Evolutionary conservation across 2,797 vertebrate species (phyloP).

Genomic region (Hoplostethus atlanticus): DNA sequence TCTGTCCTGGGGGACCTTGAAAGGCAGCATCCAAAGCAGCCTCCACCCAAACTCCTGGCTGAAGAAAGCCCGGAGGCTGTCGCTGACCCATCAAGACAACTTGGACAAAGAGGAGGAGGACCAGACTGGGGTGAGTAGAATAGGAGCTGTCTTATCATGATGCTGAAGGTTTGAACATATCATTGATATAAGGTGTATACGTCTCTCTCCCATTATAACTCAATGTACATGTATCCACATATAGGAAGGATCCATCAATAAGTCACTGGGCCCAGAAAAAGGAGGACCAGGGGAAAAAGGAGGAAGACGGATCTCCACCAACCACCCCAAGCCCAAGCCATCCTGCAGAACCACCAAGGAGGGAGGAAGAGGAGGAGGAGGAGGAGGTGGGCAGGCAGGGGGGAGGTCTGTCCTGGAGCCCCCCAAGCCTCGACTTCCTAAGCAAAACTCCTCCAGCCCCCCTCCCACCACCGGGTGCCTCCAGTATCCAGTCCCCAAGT

Average conservation of each 20-base stretch:
- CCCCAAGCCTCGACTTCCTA: neutral
- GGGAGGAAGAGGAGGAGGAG: neutral
- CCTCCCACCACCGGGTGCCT: conserved; percentile 68
- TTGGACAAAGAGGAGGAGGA: conserved; percentile 71
- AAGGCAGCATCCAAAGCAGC: conserved; percentile 61
- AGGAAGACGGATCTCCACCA: conserved; percentile 3
- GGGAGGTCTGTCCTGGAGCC: conserved; percentile 14
- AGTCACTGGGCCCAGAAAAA: conserved; percentile 14
- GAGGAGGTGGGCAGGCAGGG: neutral
- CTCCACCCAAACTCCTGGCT: conserved; percentile 89
- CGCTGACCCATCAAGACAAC: conserved; percentile 83
- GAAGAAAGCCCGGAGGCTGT: conserved; percentile 83
- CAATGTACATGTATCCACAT: neutral
- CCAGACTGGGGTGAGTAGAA: conserved; percentile 45
- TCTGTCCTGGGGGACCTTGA: conserved; percentile 54
- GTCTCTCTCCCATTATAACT: no score
- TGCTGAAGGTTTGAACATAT: no score
- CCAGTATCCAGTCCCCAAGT: conserved; percentile 29
- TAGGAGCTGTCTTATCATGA: neutral
- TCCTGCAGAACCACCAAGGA: conserved; percentile 41
- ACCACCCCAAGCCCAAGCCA: conserved; percentile 21
- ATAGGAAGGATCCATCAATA: conserved; percentile 44
- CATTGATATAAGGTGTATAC: neutral
- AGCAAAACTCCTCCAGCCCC: conserved; percentile 42
- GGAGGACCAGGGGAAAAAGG: conserved; percentile 57